Base-by-base conservation (phyloP, 2,797 vertebrate species). In the Xenopus petersii region DNA sequence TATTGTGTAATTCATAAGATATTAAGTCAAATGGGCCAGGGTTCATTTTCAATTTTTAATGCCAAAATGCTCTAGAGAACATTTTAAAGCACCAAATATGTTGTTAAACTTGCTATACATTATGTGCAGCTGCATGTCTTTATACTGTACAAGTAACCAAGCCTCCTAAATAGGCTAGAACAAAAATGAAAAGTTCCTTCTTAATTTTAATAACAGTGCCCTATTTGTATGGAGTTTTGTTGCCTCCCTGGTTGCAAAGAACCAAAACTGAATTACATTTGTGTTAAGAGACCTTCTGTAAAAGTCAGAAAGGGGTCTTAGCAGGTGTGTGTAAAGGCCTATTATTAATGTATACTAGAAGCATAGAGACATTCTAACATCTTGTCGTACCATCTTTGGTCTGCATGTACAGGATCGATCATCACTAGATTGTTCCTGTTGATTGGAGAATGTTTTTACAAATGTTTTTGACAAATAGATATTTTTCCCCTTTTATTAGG, bases 1-100 rank as follows among this genome's bases (percentile, higher is more conserved):
- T 86, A 86, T 82, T 83, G 83, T 83, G 88, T 86, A 86, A 87
- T 91, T 90, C 88, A 89, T 86, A 83, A 86, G 83, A 88, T 87
- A 87, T 83, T 88, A 86, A 84, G 83, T 90, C 81, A 86, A 87
- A 88, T 87, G 87, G 87, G 82, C 83, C 30, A 42, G 73, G 85
- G 87, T 90, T 91, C 90, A 87, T 90, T 90, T 83, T 85, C 89
- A 87, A 90, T 90, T 89, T 91, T 91, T 87, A 88, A 92, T 91
- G 88, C 90, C 90, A 88, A 89, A 90, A 88, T 87, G 88, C 89
- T 88, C 89, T 30, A 79, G 88, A 89, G 90, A 92, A 86, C 87
- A 89, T 89, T 90, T 91, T 90, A 91, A 92, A 79, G 82, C 87
- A 89, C 83, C 87, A 88, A 91, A 88, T 89, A 90, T 86, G 87